Evolutionary conservation across 2,113 vertebrate genomes (phyloP).

Genomic region (Symphodus melops): DNA sequence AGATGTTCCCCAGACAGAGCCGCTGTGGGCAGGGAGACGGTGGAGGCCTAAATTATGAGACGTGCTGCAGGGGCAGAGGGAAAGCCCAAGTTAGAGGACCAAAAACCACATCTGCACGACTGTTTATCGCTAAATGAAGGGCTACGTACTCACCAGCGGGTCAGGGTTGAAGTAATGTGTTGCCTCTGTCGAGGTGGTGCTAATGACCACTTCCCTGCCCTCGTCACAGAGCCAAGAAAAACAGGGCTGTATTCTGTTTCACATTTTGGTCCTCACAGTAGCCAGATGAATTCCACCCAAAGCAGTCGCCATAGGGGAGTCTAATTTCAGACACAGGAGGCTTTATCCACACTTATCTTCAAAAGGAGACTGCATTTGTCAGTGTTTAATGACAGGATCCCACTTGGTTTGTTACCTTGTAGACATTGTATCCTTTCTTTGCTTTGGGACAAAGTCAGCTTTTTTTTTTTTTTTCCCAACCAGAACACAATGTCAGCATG

Average conservation of each 20-base stretch:
- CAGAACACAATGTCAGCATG: not conserved
- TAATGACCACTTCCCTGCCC: conserved; percentile 44
- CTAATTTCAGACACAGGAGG: conserved; percentile 23
- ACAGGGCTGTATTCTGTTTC: conserved; percentile 24
- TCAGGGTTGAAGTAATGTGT: conserved; percentile 25
- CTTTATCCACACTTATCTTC: conserved; percentile 17
- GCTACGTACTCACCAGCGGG: conserved; percentile 31
- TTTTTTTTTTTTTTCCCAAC: too few species aligned
- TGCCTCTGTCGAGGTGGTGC: conserved; percentile 29
- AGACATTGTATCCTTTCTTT: not conserved
- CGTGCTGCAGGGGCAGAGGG: conserved; percentile 14
- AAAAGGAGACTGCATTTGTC: not conserved
- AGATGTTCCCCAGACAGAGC: conserved; percentile 52
- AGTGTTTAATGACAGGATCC: not conserved
- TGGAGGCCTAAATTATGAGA: conserved; percentile 54
- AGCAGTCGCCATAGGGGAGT: not conserved
- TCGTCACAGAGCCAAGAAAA: conserved; percentile 26
- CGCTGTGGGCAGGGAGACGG: conserved; percentile 24
- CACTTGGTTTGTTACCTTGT: not conserved
- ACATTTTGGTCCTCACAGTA: conserved; percentile 25
- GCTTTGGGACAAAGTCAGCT: not conserved
- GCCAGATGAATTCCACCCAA: conserved; percentile 46
- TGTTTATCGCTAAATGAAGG: conserved; percentile 47
- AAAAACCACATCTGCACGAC: conserved; percentile 49
- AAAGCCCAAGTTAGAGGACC: conserved; percentile 22